These are phyloP conservation scores for Mesocentrotus franciscanus DNA, from an alignment of 53 echinoderm and acorn worm species.

Conservation along the genomic window DNA sequence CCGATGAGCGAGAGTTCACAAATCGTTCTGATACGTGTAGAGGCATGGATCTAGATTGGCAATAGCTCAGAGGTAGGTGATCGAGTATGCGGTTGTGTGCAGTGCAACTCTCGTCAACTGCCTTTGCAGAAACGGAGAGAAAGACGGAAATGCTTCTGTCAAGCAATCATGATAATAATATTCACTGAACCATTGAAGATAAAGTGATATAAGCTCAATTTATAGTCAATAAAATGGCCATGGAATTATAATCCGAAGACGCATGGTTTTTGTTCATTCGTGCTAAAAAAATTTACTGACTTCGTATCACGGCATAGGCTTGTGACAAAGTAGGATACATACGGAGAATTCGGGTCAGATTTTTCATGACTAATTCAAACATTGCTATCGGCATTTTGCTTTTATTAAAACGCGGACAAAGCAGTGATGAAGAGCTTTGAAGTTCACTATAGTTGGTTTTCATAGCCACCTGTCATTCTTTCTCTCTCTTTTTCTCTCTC, in stretches of 20 bases:
- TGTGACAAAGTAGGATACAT: neutral
- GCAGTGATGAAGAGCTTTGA: slow-evolving; percentile 41
- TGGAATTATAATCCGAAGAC: neutral
- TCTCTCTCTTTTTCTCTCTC: neutral
- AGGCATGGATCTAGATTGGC: neutral
- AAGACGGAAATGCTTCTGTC: neutral
- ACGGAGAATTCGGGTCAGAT: slow-evolving; percentile 47
- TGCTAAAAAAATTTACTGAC: neutral
- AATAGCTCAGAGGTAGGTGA: slow-evolving; percentile 65
- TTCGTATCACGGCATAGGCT: neutral
- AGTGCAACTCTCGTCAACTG: neutral
- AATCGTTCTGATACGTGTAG: neutral
- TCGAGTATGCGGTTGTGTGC: neutral
- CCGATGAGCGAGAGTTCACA: neutral
- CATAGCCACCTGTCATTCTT: slow-evolving; percentile 28
- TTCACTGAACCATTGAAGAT: neutral
- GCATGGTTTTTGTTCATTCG: neutral
- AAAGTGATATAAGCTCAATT: neutral
- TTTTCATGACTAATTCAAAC: slow-evolving; percentile 63
- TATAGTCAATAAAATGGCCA: neutral
- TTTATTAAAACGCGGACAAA: slow-evolving; percentile 64
- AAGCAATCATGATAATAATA: slow-evolving; percentile 6
- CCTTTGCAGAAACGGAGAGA: neutral
- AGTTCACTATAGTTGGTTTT: slow-evolving; percentile 23
- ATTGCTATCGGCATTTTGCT: slow-evolving; percentile 57